Base-by-base conservation (phyloP, 2,797 vertebrate genomes). In the Microctenopoma steveboyesi region DNA sequence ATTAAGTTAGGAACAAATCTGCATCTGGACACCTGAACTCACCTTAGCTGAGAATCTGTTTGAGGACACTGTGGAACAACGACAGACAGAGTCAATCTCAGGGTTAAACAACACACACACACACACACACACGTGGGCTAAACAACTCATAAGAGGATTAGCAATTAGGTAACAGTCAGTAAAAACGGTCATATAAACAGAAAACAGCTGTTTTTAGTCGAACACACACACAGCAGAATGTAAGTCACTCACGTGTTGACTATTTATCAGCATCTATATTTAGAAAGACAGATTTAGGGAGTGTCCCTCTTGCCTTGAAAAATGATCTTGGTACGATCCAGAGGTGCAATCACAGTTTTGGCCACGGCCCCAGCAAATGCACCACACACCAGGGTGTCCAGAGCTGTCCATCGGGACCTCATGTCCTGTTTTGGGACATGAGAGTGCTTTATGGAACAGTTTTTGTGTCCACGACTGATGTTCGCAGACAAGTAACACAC, bases 281-380 rank as follows among this genome's bases (percentile, higher is more conserved):
- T 55, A 3, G 39, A 45, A 47, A 40, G 16, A 0, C 37, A 22
- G 12, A 39, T 64, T 25, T 33, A 14, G n/a, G 37, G 35, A 16
- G 39, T 16, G n/a, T 58, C 7, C 4, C 61, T 63, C 84, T 89
- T 90, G 92, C 98, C 98, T 96, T 99, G 98, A 87, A 99, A 99
- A 87, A 99, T 99, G 87, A 99, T 99, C 94, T 99, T 99, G 63
- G 98, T 98, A 78, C 98, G 93, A 83, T 99, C 98, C 88, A 99
- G 88, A 1, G 98, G 98, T 4, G 98, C 98, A 57, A 99, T 97
- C 0, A 95, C 93, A 0, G 98, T 99, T 92, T 99, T 99, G 83
- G 97, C 98, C 3, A 98, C 93, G 1, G 97, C 98, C 0, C 98
- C 98, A 4, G 98, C 98, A 50, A 98, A 82, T 0, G 98, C 98